Base-by-base conservation (phyloP, 2,113 vertebrate species). In the Uria aalge region DNA sequence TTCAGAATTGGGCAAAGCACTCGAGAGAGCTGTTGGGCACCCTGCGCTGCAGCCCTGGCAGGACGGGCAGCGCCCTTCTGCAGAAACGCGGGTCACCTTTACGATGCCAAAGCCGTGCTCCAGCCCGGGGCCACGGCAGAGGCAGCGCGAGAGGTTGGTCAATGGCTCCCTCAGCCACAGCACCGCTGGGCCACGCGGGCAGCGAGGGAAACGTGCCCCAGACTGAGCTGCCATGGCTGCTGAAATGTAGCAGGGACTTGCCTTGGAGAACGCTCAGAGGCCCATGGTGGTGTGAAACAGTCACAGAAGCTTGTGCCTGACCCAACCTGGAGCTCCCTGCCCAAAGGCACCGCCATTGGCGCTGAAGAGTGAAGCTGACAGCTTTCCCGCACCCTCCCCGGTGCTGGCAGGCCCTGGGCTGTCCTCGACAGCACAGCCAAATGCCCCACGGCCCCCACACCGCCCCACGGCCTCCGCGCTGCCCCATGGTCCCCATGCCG, bases 241-340 rank as follows among this genome's bases (percentile, higher is more conserved):
- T 2, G 6, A 48, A 32, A 11, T 0, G 0, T 7, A 4, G n/a
- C 3, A 18, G 29, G 43, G 17, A 75, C 1, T 0, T 5, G 29
- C 8, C 50, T 29, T 47, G 21, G 43, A 24, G 63, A 75, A 41
- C 7, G 5, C 30, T 8, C 11, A 12, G 55, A 79, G 23, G 55
- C 48, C 26, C 2, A 0, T 5, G 12, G 41, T 7, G 23, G 19
- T 30, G 45, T 21, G 15, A 38, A 43, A 82, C 6, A 22, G 26
- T 9, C 21, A 12, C 38, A 66, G n/a, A 47, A 43, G 34, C 15
- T 16, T 7, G 17, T 27, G 19, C n/a, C 43, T 68, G 62, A 21
- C 48, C 36, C 1, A 5, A 9, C 52, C 56, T 11, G 19, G 34
- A n/a, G 36, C 7, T 57, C 57, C 23, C 22, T 41, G 40, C 45